These are phyloP conservation scores for Microctonus hyperodae DNA, from an alignment of 2,888 invertebrate genomes.

Conservation along the genomic window DNA sequence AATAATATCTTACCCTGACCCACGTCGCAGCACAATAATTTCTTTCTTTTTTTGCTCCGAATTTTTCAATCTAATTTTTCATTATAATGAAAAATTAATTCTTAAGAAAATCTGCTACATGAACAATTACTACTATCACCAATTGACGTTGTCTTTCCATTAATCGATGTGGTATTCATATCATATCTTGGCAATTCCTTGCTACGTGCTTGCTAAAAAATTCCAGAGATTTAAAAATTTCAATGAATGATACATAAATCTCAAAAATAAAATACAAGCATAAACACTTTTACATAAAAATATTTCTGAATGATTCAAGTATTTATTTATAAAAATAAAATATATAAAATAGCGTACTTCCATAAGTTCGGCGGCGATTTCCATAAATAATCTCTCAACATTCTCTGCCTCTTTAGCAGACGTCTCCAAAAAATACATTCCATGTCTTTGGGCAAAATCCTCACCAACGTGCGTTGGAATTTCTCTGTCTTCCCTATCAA, in stretches of 20 bases:
- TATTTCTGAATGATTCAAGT: background rate
- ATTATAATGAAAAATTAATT: background rate
- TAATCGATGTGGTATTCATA: conserved; percentile 74
- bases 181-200: conserved; percentile 82
- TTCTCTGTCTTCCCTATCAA: conserved; percentile 94
- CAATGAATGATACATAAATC: background rate
- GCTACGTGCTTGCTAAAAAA: conserved; percentile 79
- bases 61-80: background rate
- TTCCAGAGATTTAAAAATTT: background rate
- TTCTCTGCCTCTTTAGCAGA: conserved; percentile 98
- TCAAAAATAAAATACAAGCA: background rate
- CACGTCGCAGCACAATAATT: background rate
- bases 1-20: background rate
- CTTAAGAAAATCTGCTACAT: conserved; percentile 61
- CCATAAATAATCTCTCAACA: conserved; percentile 95
- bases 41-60: background rate
- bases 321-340: conserved; percentile 14
- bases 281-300: conserved; percentile 19
- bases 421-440: conserved; percentile 98
- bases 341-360: conserved; percentile 67
- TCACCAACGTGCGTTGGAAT: conserved; percentile 94
- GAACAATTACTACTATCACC: conserved; percentile 74
- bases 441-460: conserved; percentile 93
- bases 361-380: conserved; percentile 93
- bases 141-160: conserved; percentile 75